phyloP scores from a whole-genome alignment of 2,888 invertebrate genomes.

The Erebia aethiops region DNA sequence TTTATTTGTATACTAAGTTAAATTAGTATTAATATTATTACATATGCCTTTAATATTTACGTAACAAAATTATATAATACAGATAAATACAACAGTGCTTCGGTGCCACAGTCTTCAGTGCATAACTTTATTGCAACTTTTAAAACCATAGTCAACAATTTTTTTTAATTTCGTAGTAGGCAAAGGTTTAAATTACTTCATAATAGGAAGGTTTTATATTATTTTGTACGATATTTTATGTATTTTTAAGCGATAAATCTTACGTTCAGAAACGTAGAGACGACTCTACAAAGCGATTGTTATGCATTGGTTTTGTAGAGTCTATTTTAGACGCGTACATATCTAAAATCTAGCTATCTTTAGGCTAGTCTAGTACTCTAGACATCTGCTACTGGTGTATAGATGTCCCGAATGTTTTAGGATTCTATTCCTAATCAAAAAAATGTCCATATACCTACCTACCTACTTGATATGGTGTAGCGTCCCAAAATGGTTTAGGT shows the following conservation, averaged over 20 bases:
- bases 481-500: too few relatives aligned
- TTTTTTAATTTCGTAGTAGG: not conserved
- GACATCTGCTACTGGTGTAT: not conserved
- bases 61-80: not conserved
- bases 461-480: too few relatives aligned
- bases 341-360: not conserved
- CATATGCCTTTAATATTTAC: not conserved
- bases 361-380: not conserved
- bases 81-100: not conserved
- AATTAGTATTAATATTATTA: too few relatives aligned
- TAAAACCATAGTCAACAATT: not conserved
- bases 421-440: too few relatives aligned
- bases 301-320: not conserved
- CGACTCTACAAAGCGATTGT: constrained; percentile 1
- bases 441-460: too few relatives aligned
- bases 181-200: not conserved
- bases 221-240: not conserved
- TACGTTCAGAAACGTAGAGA: not conserved
- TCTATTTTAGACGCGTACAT: constrained; percentile 13
- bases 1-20: too few relatives aligned
- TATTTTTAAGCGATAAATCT: not conserved
- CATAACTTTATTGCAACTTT: not conserved
- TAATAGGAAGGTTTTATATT: not conserved
- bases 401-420: too few relatives aligned
- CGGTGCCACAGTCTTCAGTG: not conserved